Conservation (phyloP, 2,113 vertebrate species). For the Perca flavescens region DNA sequence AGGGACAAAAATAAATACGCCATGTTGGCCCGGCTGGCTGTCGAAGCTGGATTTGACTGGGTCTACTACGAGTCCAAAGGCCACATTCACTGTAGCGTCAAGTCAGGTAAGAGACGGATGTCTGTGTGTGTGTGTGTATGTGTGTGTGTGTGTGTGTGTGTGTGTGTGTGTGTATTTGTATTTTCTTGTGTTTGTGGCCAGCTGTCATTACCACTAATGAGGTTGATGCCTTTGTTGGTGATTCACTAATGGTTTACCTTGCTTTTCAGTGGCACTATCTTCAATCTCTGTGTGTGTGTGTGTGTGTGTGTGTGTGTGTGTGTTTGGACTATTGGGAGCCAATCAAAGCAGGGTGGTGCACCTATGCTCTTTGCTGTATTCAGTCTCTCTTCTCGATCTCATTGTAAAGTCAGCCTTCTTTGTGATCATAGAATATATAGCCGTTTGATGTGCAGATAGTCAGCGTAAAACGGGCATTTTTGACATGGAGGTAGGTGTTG, state of each 20-base stretch:
- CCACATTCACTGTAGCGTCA: conserved; percentile 95
- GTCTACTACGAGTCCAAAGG: conserved; percentile 95
- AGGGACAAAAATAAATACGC: conserved; percentile 93
- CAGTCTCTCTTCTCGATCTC: conserved; percentile 1
- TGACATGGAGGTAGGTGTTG: background rate
- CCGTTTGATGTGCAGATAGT: background rate
- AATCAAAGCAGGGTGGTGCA: conserved; percentile 74
- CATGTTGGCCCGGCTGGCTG: conserved; percentile 92
- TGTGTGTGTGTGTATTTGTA: conserved; percentile 9
- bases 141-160: background rate
- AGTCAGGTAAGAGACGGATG: conserved; percentile 89
- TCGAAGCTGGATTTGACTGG: conserved; percentile 96
- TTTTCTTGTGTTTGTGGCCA: conserved; percentile 35
- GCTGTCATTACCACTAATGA: conserved; percentile 62
- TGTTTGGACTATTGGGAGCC: conserved; percentile 71
- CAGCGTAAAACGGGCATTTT: background rate
- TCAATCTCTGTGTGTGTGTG: conserved; percentile 30
- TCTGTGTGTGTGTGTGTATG: background rate
- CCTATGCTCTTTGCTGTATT: conserved; percentile 65
- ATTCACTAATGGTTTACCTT: conserved; percentile 40
- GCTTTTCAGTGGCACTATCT: conserved; percentile 14
- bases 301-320: conserved; percentile 28
- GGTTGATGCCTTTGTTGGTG: conserved; percentile 44
- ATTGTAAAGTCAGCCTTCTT: background rate
- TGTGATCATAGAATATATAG: background rate